These are phyloP conservation scores for Platycheirus rosarum DNA, from an alignment of 2,888 invertebrate species.

Conservation along the genomic window DNA sequence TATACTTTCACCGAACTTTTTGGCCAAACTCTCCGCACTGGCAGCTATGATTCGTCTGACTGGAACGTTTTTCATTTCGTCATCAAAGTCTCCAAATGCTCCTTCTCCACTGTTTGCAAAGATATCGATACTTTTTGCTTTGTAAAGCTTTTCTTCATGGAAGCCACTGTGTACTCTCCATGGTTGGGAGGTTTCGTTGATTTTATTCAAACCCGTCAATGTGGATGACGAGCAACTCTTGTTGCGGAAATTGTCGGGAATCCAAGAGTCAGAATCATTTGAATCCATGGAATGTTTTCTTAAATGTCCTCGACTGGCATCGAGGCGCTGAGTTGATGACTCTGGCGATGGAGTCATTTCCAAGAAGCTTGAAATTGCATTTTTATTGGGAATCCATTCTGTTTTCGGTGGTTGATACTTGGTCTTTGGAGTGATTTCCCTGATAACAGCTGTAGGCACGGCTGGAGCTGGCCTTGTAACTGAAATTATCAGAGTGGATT, in stretches of 20 bases:
- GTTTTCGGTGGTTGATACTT: constrained; percentile 49
- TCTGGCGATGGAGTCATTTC: constrained; percentile 75
- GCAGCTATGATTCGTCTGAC: constrained; percentile 77
- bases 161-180: constrained; percentile 75
- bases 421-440: constrained; percentile 62
- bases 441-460: constrained; percentile 46
- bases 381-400: constrained; percentile 78
- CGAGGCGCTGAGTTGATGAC: constrained; percentile 27
- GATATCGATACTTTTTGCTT: constrained; percentile 81
- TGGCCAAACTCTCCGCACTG: constrained; percentile 50
- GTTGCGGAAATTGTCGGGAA: constrained; percentile 75
- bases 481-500: constrained; percentile 80
- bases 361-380: constrained; percentile 76
- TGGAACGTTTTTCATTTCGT: constrained; percentile 79
- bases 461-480: constrained; percentile 78
- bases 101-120: constrained; percentile 77
- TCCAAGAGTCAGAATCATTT: constrained; percentile 77
- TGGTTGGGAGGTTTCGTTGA: constrained; percentile 75
- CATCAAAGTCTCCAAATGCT: constrained; percentile 80
- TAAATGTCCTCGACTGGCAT: constrained; percentile 62
- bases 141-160: constrained; percentile 76
- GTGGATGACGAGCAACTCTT: constrained; percentile 55
- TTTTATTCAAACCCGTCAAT: constrained; percentile 73
- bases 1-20: constrained; percentile 75
- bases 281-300: constrained; percentile 77